These are phyloP conservation scores for Cydia strobilella DNA, from an alignment of 1,140 invertebrate genomes.

Conservation along the genomic window DNA sequence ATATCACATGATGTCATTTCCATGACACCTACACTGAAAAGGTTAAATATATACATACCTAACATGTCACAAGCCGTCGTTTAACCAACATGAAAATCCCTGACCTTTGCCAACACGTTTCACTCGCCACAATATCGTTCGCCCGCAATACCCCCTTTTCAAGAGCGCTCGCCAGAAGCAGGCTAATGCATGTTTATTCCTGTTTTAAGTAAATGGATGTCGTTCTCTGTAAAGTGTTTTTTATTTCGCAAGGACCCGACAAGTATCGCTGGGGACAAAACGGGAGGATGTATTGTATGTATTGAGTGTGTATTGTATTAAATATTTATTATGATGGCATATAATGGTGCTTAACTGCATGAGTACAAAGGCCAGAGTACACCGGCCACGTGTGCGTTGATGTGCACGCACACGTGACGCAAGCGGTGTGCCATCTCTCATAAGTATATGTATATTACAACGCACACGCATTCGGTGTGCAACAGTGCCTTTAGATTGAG, in stretches of 20 bases:
- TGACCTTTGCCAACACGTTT: neutral
- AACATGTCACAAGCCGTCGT: neutral
- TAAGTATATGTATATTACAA: no score
- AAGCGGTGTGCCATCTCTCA: no score
- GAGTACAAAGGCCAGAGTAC: no score
- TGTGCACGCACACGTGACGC: no score
- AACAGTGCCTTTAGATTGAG: no score
- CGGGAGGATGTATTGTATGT: no score
- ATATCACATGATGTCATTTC: no score
- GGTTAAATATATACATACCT: no score
- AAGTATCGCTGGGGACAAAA: slow-evolving; percentile 22
- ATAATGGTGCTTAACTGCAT: neutral
- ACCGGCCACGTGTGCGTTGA: no score
- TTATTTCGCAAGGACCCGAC: slow-evolving; percentile 26
- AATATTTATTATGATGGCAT: neutral
- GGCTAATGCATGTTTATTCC: slow-evolving; percentile 32
- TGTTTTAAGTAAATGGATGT: slow-evolving; percentile 32
- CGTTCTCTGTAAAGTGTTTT: slow-evolving; percentile 18
- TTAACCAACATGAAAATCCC: neutral
- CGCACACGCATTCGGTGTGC: no score
- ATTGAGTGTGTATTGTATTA: slow-evolving; percentile 1
- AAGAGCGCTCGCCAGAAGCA: neutral
- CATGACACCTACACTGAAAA: no score
- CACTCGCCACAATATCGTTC: neutral
- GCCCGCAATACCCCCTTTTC: neutral